These are phyloP conservation scores for Pelecanus crispus DNA, from an alignment of 2,113 vertebrate genomes.

Conservation along the genomic window DNA sequence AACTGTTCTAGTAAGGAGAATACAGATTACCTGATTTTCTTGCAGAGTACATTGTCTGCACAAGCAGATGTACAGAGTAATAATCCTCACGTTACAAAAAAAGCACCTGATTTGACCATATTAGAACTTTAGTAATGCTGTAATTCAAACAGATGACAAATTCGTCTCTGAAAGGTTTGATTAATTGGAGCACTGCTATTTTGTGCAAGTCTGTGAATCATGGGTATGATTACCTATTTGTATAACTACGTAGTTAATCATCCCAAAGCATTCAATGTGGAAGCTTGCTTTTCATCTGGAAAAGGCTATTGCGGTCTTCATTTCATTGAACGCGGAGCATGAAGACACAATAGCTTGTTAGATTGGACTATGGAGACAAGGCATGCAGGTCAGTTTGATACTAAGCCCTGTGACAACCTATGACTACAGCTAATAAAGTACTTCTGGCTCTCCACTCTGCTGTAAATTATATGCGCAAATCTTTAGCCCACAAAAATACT, in stretches of 20 bases:
- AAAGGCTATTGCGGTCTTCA: not conserved
- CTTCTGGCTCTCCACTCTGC: not conserved
- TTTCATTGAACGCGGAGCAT: not conserved
- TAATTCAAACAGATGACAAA: not conserved
- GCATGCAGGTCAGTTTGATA: not conserved
- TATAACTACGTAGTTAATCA: not conserved
- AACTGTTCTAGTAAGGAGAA: not conserved
- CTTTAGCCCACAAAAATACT: not conserved
- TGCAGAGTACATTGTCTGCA: not conserved
- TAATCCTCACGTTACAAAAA: not conserved
- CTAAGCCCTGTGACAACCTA: not conserved
- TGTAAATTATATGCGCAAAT: not conserved
- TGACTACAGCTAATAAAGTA: not conserved
- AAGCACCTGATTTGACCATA: not conserved
- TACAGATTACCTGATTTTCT: constrained; percentile 30
- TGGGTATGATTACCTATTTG: not conserved
- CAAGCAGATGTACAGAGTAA: not conserved
- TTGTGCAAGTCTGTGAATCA: not conserved
- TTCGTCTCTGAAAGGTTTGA: not conserved
- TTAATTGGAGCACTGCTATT: not conserved
- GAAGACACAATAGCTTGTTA: not conserved
- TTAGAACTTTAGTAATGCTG: not conserved
- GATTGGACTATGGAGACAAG: not conserved
- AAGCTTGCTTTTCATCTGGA: not conserved
- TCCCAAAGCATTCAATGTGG: not conserved